phyloP scores from a whole-genome alignment of 2,888 invertebrate genomes.

The Seira musarum region DNA sequence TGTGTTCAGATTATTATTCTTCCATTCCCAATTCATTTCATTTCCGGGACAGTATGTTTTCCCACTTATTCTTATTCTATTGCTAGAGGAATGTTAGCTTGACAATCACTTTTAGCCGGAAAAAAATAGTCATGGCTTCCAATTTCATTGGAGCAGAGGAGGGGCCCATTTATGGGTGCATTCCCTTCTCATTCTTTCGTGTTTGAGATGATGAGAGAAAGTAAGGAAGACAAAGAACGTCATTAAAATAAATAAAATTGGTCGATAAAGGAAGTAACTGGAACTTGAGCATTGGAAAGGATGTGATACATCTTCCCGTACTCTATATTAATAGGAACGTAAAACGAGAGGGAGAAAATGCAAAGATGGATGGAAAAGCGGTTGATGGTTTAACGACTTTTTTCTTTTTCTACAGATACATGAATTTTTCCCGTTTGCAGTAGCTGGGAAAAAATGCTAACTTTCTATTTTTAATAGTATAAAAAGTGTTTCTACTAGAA shows the following conservation, averaged over 20 bases:
- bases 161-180: neutral
- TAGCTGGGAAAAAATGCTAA: neutral
- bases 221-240: constrained; percentile 46
- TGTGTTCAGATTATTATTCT: constrained; percentile 21
- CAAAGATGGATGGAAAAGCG: neutral
- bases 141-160: neutral
- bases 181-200: neutral
- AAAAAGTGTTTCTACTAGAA: no score
- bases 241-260: constrained; percentile 46
- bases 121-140: neutral
- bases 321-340: neutral
- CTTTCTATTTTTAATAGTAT: neutral
- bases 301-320: constrained; percentile 6
- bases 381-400: constrained; percentile 20
- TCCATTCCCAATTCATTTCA: constrained; percentile 3
- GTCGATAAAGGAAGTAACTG: constrained; percentile 49
- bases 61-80: neutral
- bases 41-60: neutral
- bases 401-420: neutral
- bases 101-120: neutral
- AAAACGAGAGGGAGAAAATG: neutral
- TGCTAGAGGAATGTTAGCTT: neutral
- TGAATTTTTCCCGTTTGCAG: neutral
- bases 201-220: neutral
- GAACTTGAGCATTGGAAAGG: constrained; percentile 1